phyloP scores from a whole-genome alignment of 2,888 invertebrate species.

The Ophonus ardosiacus region DNA sequence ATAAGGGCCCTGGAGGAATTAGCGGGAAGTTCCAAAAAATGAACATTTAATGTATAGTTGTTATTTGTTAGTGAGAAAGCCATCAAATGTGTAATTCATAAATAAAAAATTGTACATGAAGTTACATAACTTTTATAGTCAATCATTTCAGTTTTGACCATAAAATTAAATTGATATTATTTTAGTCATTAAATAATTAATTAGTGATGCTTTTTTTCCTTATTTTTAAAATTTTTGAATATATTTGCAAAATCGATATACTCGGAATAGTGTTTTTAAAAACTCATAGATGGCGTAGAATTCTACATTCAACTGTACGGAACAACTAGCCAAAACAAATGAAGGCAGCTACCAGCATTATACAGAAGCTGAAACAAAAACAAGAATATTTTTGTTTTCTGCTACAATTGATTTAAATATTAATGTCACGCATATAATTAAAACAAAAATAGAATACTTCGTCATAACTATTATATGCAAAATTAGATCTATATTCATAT shows the following conservation, averaged over 20 bases:
- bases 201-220: no score
- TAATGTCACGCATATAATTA: background rate
- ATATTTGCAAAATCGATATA: background rate
- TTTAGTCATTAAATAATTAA: no score
- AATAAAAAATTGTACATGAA: slow-evolving; percentile 56
- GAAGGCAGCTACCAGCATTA: background rate
- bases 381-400: background rate
- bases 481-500: background rate
- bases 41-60: slow-evolving; percentile 47
- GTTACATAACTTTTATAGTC: background rate
- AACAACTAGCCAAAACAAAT: background rate
- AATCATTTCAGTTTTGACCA: background rate
- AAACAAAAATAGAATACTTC: background rate
- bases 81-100: slow-evolving; percentile 48
- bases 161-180: no score
- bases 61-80: slow-evolving; percentile 55
- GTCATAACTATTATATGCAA: background rate
- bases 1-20: slow-evolving; percentile 72
- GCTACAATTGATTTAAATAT: background rate
- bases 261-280: background rate
- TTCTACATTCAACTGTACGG: background rate
- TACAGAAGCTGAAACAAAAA: background rate
- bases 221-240: no score
- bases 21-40: slow-evolving; percentile 63
- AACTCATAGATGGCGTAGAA: background rate